Evolutionary conservation across 2,888 invertebrate genomes (phyloP).

Genomic region (Ramazzottius varieornatus): DNA sequence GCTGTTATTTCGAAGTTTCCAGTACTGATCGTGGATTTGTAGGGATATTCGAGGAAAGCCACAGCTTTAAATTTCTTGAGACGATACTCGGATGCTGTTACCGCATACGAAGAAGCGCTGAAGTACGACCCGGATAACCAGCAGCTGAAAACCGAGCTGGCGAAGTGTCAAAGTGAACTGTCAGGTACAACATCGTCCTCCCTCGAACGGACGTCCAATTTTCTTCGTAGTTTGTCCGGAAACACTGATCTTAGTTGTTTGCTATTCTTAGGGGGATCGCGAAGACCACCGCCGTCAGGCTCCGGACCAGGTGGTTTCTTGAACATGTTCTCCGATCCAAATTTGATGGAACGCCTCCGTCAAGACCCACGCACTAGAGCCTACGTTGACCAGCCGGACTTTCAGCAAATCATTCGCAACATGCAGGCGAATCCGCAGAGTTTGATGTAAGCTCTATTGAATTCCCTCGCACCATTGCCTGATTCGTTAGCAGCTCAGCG

Average conservation of each 20-base stretch:
- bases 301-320: conserved; percentile 10
- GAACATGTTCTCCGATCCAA: conserved; percentile 33
- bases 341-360: conserved; percentile 34
- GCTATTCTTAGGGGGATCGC: too few species aligned
- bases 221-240: too few species aligned
- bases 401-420: conserved; percentile 32
- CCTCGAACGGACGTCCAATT: too few species aligned
- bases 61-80: conserved; percentile 52
- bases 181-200: too few species aligned
- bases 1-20: not conserved
- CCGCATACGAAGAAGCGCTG: conserved; percentile 45
- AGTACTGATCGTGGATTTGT: conserved; percentile 10
- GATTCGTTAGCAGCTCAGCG: not conserved
- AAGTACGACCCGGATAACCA: conserved; percentile 42
- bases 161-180: conserved; percentile 29
- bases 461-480: not conserved
- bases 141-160: conserved; percentile 39
- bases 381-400: conserved; percentile 46
- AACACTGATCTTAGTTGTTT: too few species aligned
- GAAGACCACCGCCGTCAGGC: not conserved
- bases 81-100: conserved; percentile 42
- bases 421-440: conserved; percentile 38
- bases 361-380: conserved; percentile 41
- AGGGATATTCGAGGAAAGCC: conserved; percentile 57
- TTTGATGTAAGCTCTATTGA: conserved; percentile 18